Evolutionary conservation across 1,140 invertebrate species (phyloP).

Genomic region (Hycleus cichorii): DNA sequence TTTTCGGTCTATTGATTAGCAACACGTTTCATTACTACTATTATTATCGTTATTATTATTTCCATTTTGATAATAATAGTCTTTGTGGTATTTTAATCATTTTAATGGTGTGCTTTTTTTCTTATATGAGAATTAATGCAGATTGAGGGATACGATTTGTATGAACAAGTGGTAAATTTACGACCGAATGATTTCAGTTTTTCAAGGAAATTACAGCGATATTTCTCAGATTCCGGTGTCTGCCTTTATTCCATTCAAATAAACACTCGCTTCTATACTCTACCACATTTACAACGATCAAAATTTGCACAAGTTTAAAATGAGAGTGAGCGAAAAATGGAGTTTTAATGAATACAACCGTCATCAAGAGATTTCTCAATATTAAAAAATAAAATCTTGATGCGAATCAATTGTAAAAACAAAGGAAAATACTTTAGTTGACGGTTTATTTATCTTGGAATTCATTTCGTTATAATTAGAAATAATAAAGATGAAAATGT

Average conservation of each 20-base stretch:
- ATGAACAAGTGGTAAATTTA: conserved; percentile 10
- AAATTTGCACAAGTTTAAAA: too few relatives aligned
- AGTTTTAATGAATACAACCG: too few relatives aligned
- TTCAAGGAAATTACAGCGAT: conserved; percentile 12
- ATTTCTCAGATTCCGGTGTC: conserved; percentile 2
- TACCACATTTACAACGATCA: too few relatives aligned
- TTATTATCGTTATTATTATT: not conserved
- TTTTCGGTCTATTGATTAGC: conserved; percentile 3
- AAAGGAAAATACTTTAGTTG: too few relatives aligned
- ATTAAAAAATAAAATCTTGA: too few relatives aligned
- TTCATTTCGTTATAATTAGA: conserved; percentile 1
- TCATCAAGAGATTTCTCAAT: too few relatives aligned
- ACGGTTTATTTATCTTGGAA: too few relatives aligned
- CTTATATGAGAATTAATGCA: too few relatives aligned
- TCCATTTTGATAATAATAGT: not conserved
- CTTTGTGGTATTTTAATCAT: conserved; percentile 4
- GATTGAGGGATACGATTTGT: not conserved
- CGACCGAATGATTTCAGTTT: conserved; percentile 12
- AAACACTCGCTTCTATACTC: too few relatives aligned
- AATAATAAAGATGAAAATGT: conserved; percentile 16
- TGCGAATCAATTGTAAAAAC: too few relatives aligned
- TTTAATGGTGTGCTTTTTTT: conserved; percentile 4
- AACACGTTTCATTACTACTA: conserved; percentile 1
- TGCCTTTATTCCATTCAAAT: not conserved
- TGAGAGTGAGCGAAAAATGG: too few relatives aligned